A percentile compares a stretch with the other conserved stretches of the same genome.
Evolutionary conservation across 2,888 invertebrate species (phyloP).

Genomic region (Epirrita christyi): DNA sequence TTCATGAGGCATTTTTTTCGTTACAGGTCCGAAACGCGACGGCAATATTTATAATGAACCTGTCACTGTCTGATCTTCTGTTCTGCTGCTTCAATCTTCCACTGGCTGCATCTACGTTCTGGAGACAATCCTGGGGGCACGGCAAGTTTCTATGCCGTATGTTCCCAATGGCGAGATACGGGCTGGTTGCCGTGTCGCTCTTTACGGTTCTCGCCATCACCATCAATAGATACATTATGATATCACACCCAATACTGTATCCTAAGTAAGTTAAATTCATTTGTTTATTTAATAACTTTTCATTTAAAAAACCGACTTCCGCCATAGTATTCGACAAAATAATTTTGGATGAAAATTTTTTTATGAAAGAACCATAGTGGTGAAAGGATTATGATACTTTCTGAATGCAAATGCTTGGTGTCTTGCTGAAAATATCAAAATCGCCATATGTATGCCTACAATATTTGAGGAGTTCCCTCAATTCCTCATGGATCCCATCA

Average conservation of each 20-base stretch:
- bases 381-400: no score
- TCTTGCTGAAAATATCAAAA: no score
- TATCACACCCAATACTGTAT: constrained; percentile 91
- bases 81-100: constrained; percentile 93
- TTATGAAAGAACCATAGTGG: no score
- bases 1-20: constrained; percentile 8
- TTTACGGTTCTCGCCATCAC: constrained; percentile 92
- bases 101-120: constrained; percentile 90
- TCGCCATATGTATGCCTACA: no score
- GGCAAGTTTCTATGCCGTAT: constrained; percentile 88
- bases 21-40: constrained; percentile 92
- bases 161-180: constrained; percentile 90
- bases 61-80: constrained; percentile 90
- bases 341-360: no score
- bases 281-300: no score
- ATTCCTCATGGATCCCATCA: no score
- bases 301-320: no score
- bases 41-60: constrained; percentile 92
- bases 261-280: constrained; percentile 85
- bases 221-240: constrained; percentile 93
- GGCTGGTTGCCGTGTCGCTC: constrained; percentile 90
- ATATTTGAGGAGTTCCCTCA: no score
- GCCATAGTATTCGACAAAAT: no score
- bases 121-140: constrained; percentile 89
- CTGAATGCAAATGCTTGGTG: no score